A percentile compares a stretch with the other conserved stretches of the same genome.
These are phyloP conservation scores for Drosophila pegasa DNA, from an alignment of 2,888 invertebrate genomes.

Conservation along the genomic window DNA sequence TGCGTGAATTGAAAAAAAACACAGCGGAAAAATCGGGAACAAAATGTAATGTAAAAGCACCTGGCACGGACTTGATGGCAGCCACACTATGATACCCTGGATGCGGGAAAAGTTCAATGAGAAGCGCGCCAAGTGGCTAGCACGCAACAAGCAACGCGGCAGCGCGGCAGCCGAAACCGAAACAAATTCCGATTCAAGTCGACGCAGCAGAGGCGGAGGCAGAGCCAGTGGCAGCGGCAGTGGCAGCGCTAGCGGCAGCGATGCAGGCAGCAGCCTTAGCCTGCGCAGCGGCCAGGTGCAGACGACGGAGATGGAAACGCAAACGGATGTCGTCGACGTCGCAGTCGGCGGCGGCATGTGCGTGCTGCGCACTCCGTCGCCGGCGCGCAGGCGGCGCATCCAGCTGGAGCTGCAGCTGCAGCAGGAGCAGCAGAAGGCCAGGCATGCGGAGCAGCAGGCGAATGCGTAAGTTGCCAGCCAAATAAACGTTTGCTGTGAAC, in stretches of 20 bases:
- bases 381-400: constrained; percentile 67
- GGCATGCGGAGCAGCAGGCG: constrained; percentile 63
- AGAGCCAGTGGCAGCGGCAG: constrained; percentile 24
- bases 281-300: constrained; percentile 47
- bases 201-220: constrained; percentile 17
- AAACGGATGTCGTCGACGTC: constrained; percentile 59
- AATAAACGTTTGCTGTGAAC: constrained; percentile 15
- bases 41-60: constrained; percentile 48
- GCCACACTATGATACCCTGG: constrained; percentile 84
- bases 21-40: constrained; percentile 32
- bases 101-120: constrained; percentile 85
- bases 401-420: constrained; percentile 66
- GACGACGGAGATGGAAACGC: constrained; percentile 68
- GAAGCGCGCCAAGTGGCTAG: constrained; percentile 84
- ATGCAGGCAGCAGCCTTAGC: constrained; percentile 60
- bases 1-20: constrained; percentile 28
- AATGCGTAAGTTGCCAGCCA: constrained; percentile 69
- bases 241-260: constrained; percentile 56
- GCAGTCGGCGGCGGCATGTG: constrained; percentile 57
- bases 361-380: constrained; percentile 68
- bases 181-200: constrained; percentile 45
- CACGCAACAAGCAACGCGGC: constrained; percentile 76
- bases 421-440: constrained; percentile 32
- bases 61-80: constrained; percentile 42
- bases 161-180: constrained; percentile 30